phyloP scores from a whole-genome alignment of 2,888 invertebrate species.

The Leucania comma region DNA sequence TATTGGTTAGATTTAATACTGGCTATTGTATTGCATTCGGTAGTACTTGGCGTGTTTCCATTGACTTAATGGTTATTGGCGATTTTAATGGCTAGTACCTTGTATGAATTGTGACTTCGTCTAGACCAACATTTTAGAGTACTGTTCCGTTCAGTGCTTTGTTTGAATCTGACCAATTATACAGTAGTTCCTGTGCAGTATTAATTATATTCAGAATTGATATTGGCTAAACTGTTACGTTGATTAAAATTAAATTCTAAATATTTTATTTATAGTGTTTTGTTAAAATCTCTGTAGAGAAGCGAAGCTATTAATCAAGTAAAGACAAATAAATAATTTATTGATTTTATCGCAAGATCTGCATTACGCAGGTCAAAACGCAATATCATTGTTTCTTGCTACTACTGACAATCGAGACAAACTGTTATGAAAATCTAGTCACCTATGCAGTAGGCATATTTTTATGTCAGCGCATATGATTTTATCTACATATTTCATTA shows the following conservation, averaged over 20 bases:
- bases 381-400: too few relatives aligned
- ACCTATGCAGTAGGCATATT: too few relatives aligned
- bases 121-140: slow-evolving; percentile 52
- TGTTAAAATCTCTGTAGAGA: not conserved
- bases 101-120: slow-evolving; percentile 57
- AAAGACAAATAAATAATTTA: too few relatives aligned
- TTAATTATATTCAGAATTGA: not conserved
- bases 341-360: too few relatives aligned
- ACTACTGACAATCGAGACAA: too few relatives aligned
- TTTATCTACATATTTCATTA: too few relatives aligned
- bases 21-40: slow-evolving; percentile 69
- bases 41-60: slow-evolving; percentile 66
- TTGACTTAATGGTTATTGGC: slow-evolving; percentile 57
- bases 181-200: not conserved
- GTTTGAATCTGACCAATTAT: slow-evolving; percentile 32
- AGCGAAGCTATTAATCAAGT: too few relatives aligned
- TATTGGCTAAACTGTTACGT: not conserved
- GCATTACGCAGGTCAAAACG: too few relatives aligned
- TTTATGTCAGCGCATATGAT: too few relatives aligned
- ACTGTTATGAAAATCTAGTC: too few relatives aligned
- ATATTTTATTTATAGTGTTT: not conserved
- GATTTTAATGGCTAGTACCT: slow-evolving; percentile 52
- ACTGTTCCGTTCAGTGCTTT: slow-evolving; percentile 16
- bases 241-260: not conserved
- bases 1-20: slow-evolving; percentile 73